phyloP scores from a whole-genome alignment of 2,797 vertebrate species.

The Ptychadena robeensis region DNA sequence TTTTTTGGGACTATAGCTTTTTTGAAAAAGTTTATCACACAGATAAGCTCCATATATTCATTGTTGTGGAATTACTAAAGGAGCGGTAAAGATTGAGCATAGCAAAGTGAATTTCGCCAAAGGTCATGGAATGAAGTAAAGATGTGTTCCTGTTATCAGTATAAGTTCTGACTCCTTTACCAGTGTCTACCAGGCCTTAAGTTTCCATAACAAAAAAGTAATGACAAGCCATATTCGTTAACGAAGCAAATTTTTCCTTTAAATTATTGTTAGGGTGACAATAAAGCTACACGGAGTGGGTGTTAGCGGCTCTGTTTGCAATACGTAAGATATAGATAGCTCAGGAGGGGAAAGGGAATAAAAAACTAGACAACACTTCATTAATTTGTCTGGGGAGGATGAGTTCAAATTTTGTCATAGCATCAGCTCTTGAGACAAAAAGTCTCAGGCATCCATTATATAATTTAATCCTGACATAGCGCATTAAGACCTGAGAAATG shows the following conservation, averaged over 20 bases:
- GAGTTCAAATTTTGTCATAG: constrained; percentile 72
- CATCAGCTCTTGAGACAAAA: constrained; percentile 76
- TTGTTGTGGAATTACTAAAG: too few species aligned
- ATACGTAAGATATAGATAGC: constrained; percentile 44
- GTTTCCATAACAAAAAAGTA: too few species aligned
- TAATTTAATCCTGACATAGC: constrained; percentile 78
- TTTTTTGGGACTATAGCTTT: too few species aligned
- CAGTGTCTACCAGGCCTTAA: too few species aligned
- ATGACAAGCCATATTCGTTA: constrained; percentile 17
- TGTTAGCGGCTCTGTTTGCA: constrained; percentile 58
- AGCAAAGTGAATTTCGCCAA: too few species aligned
- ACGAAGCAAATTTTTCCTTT: background rate
- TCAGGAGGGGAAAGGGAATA: constrained; percentile 60
- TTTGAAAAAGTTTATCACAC: too few species aligned
- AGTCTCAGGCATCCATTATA: constrained; percentile 74
- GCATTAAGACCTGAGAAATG: constrained; percentile 76
- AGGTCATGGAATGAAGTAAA: too few species aligned
- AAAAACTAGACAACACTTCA: constrained; percentile 73
- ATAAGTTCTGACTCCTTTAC: too few species aligned
- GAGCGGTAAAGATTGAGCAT: too few species aligned
- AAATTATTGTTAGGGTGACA: constrained; percentile 11
- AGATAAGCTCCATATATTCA: too few species aligned
- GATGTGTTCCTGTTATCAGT: too few species aligned
- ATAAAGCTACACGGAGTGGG: constrained; percentile 52
- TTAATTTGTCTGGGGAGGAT: constrained; percentile 79